These are phyloP conservation scores for Enteromius trimaculatus DNA, from an alignment of 2,797 vertebrate genomes.

Conservation along the genomic window DNA sequence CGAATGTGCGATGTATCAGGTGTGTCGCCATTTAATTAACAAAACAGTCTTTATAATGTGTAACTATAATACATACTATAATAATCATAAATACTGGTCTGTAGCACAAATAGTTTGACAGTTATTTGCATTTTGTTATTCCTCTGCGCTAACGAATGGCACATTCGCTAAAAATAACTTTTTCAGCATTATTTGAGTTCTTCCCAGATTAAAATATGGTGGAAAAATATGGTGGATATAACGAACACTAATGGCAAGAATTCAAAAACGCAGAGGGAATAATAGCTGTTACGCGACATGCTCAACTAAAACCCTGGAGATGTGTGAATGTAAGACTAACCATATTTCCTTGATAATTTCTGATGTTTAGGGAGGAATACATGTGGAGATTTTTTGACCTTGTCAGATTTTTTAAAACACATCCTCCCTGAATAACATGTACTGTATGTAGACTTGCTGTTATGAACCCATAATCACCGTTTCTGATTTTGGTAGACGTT, in stretches of 20 bases:
- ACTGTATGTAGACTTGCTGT: slow-evolving; percentile 7
- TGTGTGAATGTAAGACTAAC: slow-evolving; percentile 21
- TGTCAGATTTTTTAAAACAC: background rate
- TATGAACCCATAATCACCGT: slow-evolving; percentile 9
- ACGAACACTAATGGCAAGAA: background rate
- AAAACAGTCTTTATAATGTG: background rate
- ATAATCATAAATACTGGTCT: background rate
- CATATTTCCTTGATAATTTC: slow-evolving; percentile 2
- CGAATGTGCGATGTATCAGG: background rate
- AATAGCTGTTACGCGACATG: background rate
- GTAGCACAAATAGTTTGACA: background rate
- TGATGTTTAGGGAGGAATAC: background rate
- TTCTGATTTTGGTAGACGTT: background rate
- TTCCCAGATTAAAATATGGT: no score
- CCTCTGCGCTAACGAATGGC: background rate
- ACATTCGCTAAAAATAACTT: background rate
- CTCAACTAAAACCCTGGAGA: background rate
- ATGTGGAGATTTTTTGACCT: background rate
- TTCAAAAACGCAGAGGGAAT: background rate
- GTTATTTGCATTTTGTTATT: background rate
- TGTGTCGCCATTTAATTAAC: background rate
- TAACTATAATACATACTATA: background rate
- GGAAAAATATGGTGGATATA: slow-evolving; percentile 4
- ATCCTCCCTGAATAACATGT: slow-evolving; percentile 1
- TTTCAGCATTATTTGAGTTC: no score